Evolutionary conservation across 2,888 invertebrate species (phyloP), one percentile per base, ranked within the genome.

Genomic region (Apodemia hepburni): DNA sequence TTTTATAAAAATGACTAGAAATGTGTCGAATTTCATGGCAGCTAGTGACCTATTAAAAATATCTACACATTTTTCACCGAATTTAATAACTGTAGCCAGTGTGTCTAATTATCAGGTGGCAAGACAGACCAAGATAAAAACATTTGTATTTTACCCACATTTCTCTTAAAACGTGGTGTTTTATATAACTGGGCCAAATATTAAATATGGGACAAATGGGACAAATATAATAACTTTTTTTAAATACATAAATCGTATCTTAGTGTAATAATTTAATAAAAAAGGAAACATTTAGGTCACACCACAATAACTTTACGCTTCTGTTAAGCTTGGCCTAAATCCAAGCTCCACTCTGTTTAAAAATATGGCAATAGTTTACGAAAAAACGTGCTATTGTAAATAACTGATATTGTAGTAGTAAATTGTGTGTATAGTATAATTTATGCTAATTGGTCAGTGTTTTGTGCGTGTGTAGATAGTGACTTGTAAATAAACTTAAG

Each of bases 391-490:
- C 69, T 69, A 63, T 66, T 88, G 86, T 87, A 87, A 81, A 89
- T 88, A 89, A 81, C 79, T 81, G 81, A 81, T 80, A 78, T 74
- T 73, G 75, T 78, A 76, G 84, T 82, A 82, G 83, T 73, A 78
- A 79, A 81, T 80, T 82, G 89, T 88, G 89, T 89, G 89, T 80
- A 89, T 90, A 90, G 86, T 77, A 77, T 83, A 80, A 82, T 79
- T 84, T 82, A 76, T 77, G 72, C 75, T 80, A 81, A 77, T 78
- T 68, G 70, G 75, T 86, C 83, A 77, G 83, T 87, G 89, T 89
- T 81, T 81, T 83, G 88, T 83, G 90, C 86, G 89, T 88, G 88
- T 90, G 89, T 88, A 88, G 88, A 88, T 75, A 73, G 71, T 80
- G 75, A 77, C 72, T 69, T 86, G 83, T 83, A 85, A 70, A 84